Evolutionary conservation across 1,140 invertebrate genomes (phyloP), one percentile per base, ranked within the genome.

Genomic region (Aphelinus certus): DNA sequence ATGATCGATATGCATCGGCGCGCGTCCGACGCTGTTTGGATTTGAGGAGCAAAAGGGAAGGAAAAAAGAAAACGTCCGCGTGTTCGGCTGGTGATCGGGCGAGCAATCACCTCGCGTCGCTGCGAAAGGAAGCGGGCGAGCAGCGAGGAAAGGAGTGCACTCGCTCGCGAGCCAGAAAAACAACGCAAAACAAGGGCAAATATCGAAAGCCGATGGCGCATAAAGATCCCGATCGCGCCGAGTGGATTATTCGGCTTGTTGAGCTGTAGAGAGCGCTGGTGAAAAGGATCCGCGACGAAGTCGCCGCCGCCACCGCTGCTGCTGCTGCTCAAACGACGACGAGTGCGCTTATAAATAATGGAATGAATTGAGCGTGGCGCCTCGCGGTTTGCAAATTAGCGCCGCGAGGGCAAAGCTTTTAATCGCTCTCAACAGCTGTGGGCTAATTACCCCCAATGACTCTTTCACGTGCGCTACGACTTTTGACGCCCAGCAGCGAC

Each of bases 81-180:
- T 26, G 26, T 26, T 26, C 26, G 26, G 26, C 26, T 26, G 26
- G 26, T 26, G 26, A 26, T 26, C 26, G 26, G 26, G 45, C 42
- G 58, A 60, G 58, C 42, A 60, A 60, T 60, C 58, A 60, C 10
- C 26, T 26, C 6, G 42, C 58, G 1, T 26, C 4, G 51, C 4
- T 53, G 43, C 0, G 55, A 63, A 42, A 55, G 10, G 51, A 61
- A 70, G 6, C 1, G 7, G 3, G 5, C 3, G 58, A 61, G 57
- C 46, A 70, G 58, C 46, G 43, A 74, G 66, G 71, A 63, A 51
- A 68, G 45, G 63, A 69, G 75, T 60, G 77, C 72, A 75, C 69
- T 75, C 78, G 73, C 76, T 76, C 60, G 78, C 78, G 26, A 26
- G 26, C 26, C 26, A 26, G 26, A 26, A 80, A 79, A 80, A 79